These are phyloP conservation scores for Hylyphantes graminicola DNA, from an alignment of 1,140 invertebrate genomes.

Conservation along the genomic window DNA sequence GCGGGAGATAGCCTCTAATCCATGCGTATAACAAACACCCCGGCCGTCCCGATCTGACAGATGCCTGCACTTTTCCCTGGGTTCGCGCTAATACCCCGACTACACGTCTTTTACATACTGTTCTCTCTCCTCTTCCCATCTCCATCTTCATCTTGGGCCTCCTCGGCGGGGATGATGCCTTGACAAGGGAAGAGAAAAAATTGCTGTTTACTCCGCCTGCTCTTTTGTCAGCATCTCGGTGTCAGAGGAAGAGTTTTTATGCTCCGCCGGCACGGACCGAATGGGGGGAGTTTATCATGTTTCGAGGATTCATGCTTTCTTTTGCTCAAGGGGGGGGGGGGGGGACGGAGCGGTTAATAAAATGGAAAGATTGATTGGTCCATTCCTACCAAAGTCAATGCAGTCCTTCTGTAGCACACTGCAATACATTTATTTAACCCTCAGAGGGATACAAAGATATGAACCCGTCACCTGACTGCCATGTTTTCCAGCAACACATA, in stretches of 20 bases:
- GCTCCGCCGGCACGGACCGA: neutral
- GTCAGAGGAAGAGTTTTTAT: slow-evolving; percentile 43
- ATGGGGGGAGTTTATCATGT: slow-evolving; percentile 26
- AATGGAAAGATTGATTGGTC: neutral
- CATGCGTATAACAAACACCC: slow-evolving; percentile 58
- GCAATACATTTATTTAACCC: too few relatives aligned
- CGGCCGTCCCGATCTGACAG: slow-evolving; percentile 54
- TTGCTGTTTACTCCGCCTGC: slow-evolving; percentile 41
- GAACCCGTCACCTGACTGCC: too few relatives aligned
- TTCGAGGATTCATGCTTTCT: neutral
- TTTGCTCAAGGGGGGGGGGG: too few relatives aligned
- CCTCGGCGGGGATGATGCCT: slow-evolving; percentile 47
- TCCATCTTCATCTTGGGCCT: slow-evolving; percentile 57
- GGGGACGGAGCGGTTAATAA: slow-evolving; percentile 19
- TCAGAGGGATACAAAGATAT: too few relatives aligned
- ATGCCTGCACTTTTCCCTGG: slow-evolving; percentile 59
- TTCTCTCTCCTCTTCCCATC: slow-evolving; percentile 39
- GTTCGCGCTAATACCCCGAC: slow-evolving; percentile 55
- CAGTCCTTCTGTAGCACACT: too few relatives aligned
- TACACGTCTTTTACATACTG: slow-evolving; percentile 58
- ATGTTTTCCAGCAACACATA: too few relatives aligned
- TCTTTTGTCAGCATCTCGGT: slow-evolving; percentile 36
- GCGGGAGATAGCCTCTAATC: slow-evolving; percentile 57
- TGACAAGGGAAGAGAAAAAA: slow-evolving; percentile 39
- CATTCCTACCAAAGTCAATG: too few relatives aligned